phyloP scores from a whole-genome alignment of 1,140 invertebrate species.

The Micrasema longulum region DNA sequence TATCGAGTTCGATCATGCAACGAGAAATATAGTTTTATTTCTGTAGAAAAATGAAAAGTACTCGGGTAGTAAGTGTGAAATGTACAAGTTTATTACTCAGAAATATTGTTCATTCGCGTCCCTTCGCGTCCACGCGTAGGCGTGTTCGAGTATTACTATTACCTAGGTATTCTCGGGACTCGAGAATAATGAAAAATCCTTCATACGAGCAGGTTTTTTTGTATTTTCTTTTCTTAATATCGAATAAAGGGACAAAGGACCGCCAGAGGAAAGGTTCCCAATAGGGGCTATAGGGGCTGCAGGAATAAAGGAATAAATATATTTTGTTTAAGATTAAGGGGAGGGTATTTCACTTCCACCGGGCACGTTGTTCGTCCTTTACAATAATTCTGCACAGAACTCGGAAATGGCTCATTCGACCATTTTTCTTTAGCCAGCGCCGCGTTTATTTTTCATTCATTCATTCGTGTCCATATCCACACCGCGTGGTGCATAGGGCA shows the following conservation, averaged over 20 bases:
- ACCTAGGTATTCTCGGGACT: background rate
- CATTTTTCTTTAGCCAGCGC: too few species aligned
- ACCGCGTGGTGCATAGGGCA: too few species aligned
- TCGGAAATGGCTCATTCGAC: too few species aligned
- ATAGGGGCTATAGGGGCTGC: constrained; percentile 11
- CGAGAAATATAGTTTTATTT: too few species aligned
- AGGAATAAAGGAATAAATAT: constrained; percentile 39
- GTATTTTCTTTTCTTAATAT: constrained; percentile 28
- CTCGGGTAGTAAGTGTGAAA: too few species aligned
- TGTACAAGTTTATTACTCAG: background rate
- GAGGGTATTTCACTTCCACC: too few species aligned
- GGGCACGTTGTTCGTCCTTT: too few species aligned
- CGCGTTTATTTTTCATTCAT: too few species aligned
- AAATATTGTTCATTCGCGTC: background rate
- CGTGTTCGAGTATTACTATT: background rate
- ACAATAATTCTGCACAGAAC: too few species aligned
- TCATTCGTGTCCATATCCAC: too few species aligned
- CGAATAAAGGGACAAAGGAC: constrained; percentile 39
- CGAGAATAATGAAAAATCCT: constrained; percentile 30
- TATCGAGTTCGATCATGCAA: too few species aligned
- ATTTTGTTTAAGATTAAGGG: constrained; percentile 25
- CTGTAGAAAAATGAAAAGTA: too few species aligned
- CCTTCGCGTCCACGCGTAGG: background rate
- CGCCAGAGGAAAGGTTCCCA: background rate
- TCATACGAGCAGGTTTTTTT: constrained; percentile 32